Percentiles rank a stretch among this genome's conserved stretches.
phyloP scores from a whole-genome alignment of 2,888 invertebrate genomes.

The Acrocera orbiculus region DNA sequence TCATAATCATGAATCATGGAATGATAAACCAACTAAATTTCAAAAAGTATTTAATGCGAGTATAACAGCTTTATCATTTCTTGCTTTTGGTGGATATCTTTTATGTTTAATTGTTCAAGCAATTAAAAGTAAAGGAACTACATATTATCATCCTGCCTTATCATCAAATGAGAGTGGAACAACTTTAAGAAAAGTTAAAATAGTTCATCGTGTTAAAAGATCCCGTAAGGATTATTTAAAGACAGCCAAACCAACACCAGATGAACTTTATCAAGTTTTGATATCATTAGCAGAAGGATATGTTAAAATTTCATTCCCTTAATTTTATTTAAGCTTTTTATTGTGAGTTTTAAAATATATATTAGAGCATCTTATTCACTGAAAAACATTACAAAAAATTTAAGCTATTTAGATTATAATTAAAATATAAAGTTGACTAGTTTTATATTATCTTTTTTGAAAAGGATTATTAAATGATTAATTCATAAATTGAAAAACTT shows the following conservation, averaged over 20 bases:
- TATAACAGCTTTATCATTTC: constrained; percentile 59
- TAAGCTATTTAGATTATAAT: no score
- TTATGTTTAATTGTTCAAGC: constrained; percentile 60
- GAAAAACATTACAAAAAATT: no score
- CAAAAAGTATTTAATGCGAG: constrained; percentile 61
- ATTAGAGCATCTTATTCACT: no score
- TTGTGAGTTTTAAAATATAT: no score
- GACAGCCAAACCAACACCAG: constrained; percentile 21
- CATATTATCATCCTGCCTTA: constrained; percentile 27
- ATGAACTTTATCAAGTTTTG: constrained; percentile 29
- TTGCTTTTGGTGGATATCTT: constrained; percentile 72
- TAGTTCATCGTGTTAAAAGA: constrained; percentile 24
- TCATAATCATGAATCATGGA: constrained; percentile 6
- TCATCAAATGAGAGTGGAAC: constrained; percentile 17
- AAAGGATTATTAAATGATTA: no score
- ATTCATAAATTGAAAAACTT: no score
- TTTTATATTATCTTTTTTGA: no score
- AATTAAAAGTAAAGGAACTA: constrained; percentile 43
- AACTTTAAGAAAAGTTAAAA: constrained; percentile 25
- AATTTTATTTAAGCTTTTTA: no score
- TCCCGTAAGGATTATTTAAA: constrained; percentile 26
- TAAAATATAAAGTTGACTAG: no score
- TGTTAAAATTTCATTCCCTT: constrained; percentile 19
- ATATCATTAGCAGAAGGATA: constrained; percentile 32
- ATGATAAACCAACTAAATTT: constrained; percentile 40